Base-by-base conservation (phyloP, 2,888 invertebrate species). In the Theodoxus fluviatilis region DNA sequence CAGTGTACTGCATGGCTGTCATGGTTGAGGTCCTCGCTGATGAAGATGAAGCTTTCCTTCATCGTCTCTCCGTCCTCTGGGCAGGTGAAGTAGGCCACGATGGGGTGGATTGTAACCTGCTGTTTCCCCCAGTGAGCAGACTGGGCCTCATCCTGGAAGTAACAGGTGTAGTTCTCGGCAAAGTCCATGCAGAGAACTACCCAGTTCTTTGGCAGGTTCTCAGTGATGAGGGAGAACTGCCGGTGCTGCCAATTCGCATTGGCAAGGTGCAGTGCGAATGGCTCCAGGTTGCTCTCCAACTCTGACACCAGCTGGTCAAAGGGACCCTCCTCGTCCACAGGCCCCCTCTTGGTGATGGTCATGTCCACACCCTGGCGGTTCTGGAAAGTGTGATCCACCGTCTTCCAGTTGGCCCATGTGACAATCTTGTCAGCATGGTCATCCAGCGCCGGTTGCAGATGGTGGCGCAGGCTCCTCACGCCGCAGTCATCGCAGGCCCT, bases 101-200 rank as follows among this genome's bases (percentile, higher is more conserved):
- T 33, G 2, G 64, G 65, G 33, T 69, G 69, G 3, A 69, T n/a
- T 2, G 69, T 69, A 2, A 65, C 65, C 28, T 65, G 52, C 12
- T 49, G 1, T 7, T 15, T 40, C 0, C 25, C 28, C 69, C 69
- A 69, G 55, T 69, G 69, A 4, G 65, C 69, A 6, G 22, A 15
- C n/a, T 69, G 69, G 3, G 31, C 52, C 28, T 69, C 64, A 25
- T 64, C 64, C 43, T 69, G 69, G 33, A 25, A 38, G 37, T 15
- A n/a, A 40, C 63, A 63, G 12, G 38, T 22, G 25, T n/a, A 63
- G 38, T 63, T 63, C 25, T 63, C 38, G 12, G 22, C 63, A 22
- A 38, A 63, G n/a, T 63, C 63, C 38, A 38, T 38, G 2, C 22
- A 37, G 2, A 38, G 38, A 2, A 63, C 22, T 2, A 63, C 25